Evolutionary conservation across 2,113 vertebrate genomes (phyloP).

Genomic region (Ciconia maguari): DNA sequence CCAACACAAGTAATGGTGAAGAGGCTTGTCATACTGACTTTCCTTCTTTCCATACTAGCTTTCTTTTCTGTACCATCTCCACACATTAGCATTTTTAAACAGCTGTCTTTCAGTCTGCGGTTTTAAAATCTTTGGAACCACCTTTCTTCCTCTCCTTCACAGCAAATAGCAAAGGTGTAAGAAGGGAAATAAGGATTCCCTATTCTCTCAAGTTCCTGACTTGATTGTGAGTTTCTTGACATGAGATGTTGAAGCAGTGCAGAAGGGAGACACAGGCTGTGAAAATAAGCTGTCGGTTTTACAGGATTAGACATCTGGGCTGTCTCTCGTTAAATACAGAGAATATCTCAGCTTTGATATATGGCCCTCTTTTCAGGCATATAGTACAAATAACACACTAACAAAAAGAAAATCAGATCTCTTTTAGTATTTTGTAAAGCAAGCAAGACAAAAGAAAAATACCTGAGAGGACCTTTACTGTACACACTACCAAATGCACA

Average conservation of each 20-base stretch:
- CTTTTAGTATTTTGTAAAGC: background rate
- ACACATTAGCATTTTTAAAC: background rate
- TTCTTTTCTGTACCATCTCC: background rate
- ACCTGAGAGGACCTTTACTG: background rate
- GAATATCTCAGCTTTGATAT: background rate
- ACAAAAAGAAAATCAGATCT: background rate
- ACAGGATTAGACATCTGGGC: background rate
- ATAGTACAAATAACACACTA: background rate
- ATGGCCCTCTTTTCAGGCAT: background rate
- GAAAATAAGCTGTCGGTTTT: background rate
- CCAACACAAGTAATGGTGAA: background rate
- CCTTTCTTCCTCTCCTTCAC: background rate
- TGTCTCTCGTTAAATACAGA: background rate
- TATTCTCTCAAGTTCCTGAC: background rate
- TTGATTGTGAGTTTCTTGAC: background rate
- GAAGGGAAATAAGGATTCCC: background rate
- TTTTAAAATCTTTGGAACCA: background rate
- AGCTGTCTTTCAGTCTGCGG: background rate
- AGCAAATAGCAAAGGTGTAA: background rate
- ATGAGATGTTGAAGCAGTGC: background rate
- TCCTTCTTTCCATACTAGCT: background rate
- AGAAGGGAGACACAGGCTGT: background rate
- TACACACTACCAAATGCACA: background rate
- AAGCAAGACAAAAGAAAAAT: background rate
- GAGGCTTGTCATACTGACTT: background rate